Evolutionary conservation across 2,888 invertebrate genomes (phyloP), one percentile per base, ranked within the genome.

Genomic region (Caenorhabditis virilis): DNA sequence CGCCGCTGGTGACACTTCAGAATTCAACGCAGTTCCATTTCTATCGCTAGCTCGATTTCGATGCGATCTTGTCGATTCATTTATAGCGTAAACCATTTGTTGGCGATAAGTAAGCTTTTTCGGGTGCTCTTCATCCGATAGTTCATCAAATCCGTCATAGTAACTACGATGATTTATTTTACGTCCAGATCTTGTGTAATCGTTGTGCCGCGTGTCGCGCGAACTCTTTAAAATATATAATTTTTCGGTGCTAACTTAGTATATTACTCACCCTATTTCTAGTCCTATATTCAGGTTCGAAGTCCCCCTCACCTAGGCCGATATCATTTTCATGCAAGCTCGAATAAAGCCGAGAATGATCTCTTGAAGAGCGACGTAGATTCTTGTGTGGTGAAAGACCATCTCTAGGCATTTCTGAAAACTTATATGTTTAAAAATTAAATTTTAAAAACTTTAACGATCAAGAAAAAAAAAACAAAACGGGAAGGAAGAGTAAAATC

Each of bases 251-350:
- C n/a, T n/a, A n/a, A n/a, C n/a, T n/a, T n/a, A n/a, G n/a, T n/a
- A n/a, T n/a, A n/a, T n/a, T n/a, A n/a, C n/a, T n/a, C n/a, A n/a
- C n/a, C n/a, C n/a, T n/a, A n/a, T n/a, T n/a, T n/a, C n/a, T n/a
- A n/a, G n/a, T n/a, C n/a, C n/a, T n/a, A n/a, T n/a, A n/a, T n/a
- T n/a, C n/a, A n/a, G n/a, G n/a, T 7, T 64, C 64, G 22, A 36
- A 59, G 4, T 54, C 69, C 7, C 22, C 33, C 25, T 71, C 68
- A n/a, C 41, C 36, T 2, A 49, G 35, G 4, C 69, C 74, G 16
- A 77, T 15, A 5, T 56, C 42, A 39, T 73, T 72, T 42, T 77
- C 76, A 9, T 70, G 68, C 35, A 74, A 52, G 53, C 73, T 70
- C 22, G 60, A 52, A 58, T 76, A 76, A 9, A 75, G 60, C 9